Base-by-base conservation (phyloP, 1,140 invertebrate species). In the Planococcus citri region DNA sequence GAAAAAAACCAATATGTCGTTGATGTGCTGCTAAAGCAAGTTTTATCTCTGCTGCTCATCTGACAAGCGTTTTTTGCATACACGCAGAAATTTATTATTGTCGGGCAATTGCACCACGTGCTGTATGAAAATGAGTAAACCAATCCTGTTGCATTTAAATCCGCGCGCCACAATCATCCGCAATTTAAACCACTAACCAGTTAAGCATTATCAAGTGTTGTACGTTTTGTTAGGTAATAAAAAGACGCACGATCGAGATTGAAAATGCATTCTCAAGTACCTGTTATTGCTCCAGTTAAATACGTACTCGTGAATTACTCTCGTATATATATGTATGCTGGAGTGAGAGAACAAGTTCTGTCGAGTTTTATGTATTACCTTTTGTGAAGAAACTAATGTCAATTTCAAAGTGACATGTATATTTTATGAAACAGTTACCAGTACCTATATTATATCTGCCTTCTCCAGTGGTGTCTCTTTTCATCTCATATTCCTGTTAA, bases 351-450 rank as follows among this genome's bases (percentile, higher is more conserved):
- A 64, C 60, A 64, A 64, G 60, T 64, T 64, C 22, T 20, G 10
- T 64, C 25, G 21, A 58, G 22, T 14, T 64, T 64, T 64, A 64
- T 24, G 22, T 27, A 64, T 64, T 64, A 27, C 60, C 60, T 64
- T 64, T 64, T 64, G 60, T 27, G 60, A 64, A 24, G 60, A 64
- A 64, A 27, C 25, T 64, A 64, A 64, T 27, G 60, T 64, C 60
- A 64, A 27, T 64, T 64, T 25, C 3, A 64, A 17, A 64, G 20
- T 64, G 60, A 64, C 60, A 27, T 64, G 60, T 64, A 64, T 64
- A 64, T 64, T 64, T 64, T 64, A 64, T 64, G 60, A 64, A 64
- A 64, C 60, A 25, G 25, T 64, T 64, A 64, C 60, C n/a, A n/a
- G n/a, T n/a, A n/a, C n/a, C n/a, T n/a, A n/a, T n/a, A n/a, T n/a